Conservation (phyloP, 2,113 vertebrate species). For the Pituophis catenifer region DNA sequence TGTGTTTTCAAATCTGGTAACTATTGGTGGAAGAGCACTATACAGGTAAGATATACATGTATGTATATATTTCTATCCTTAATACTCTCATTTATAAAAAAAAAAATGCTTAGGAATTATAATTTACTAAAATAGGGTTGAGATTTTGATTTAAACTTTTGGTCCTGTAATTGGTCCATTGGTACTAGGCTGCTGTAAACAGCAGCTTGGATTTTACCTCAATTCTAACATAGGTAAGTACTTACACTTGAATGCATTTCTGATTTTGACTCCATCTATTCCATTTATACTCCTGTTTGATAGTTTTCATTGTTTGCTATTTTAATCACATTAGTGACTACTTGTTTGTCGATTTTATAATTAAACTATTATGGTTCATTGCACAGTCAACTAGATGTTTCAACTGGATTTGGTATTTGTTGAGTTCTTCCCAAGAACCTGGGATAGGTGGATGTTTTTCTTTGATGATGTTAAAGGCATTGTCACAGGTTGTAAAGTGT, state of each 20-base stretch:
- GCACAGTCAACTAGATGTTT: not conserved
- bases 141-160: not conserved
- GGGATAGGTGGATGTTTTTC: not conserved
- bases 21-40: slow-evolving; percentile 89
- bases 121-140: not conserved
- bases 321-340: not conserved
- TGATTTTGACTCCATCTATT: not conserved
- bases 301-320: not conserved
- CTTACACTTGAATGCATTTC: not conserved
- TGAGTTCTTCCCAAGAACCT: not conserved
- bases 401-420: not conserved
- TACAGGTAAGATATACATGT: slow-evolving; percentile 80
- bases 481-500: not conserved
- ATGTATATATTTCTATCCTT: not conserved
- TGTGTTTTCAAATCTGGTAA: slow-evolving; percentile 92
- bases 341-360: not conserved
- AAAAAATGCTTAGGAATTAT: not conserved
- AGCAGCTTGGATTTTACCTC: not conserved
- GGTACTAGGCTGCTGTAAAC: not conserved
- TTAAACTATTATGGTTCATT: not conserved
- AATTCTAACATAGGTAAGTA: not conserved
- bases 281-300: not conserved
- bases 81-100: not conserved
- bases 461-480: not conserved
- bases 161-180: not conserved